phyloP scores from a whole-genome alignment of 2,888 invertebrate species.

The Muscina levida region DNA sequence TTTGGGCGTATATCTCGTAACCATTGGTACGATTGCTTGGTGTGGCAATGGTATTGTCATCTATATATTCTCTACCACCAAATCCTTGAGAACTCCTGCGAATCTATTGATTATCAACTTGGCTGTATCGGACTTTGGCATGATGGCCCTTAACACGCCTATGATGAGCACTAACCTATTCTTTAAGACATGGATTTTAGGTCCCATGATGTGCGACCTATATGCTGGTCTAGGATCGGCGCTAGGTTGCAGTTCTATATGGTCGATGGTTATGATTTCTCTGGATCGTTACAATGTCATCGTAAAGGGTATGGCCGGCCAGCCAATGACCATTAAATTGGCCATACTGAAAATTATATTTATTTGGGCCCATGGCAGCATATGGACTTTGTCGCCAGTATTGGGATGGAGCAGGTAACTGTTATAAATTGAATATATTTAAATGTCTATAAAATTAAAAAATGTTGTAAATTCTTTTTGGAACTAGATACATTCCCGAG shows the following conservation, averaged over 20 bases:
- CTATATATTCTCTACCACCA: conserved; percentile 79
- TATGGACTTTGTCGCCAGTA: conserved; percentile 91
- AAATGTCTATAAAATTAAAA: no score
- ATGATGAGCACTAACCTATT: conserved; percentile 80
- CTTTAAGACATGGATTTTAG: conserved; percentile 79
- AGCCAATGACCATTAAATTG: no score
- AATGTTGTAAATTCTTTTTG: no score
- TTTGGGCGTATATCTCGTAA: conserved; percentile 88
- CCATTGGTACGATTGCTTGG: conserved; percentile 83
- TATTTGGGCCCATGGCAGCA: conserved; percentile 88
- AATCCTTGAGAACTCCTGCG: conserved; percentile 89
- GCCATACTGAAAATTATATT: conserved; percentile 87
- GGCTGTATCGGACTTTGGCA: conserved; percentile 90
- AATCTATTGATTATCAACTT: conserved; percentile 95
- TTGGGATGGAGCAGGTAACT: conserved; percentile 92
- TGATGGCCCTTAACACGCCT: conserved; percentile 86
- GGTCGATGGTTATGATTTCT: conserved; percentile 97
- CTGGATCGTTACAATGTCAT: no score
- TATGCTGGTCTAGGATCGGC: conserved; percentile 93
- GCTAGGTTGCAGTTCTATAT: conserved; percentile 94
- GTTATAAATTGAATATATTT: neutral
- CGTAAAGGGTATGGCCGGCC: no score
- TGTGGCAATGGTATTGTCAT: conserved; percentile 79
- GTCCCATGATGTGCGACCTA: conserved; percentile 90
- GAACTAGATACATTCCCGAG: conserved; percentile 96